phyloP scores from a whole-genome alignment of 2,113 vertebrate species.

The Epinephelus fuscoguttatus region DNA sequence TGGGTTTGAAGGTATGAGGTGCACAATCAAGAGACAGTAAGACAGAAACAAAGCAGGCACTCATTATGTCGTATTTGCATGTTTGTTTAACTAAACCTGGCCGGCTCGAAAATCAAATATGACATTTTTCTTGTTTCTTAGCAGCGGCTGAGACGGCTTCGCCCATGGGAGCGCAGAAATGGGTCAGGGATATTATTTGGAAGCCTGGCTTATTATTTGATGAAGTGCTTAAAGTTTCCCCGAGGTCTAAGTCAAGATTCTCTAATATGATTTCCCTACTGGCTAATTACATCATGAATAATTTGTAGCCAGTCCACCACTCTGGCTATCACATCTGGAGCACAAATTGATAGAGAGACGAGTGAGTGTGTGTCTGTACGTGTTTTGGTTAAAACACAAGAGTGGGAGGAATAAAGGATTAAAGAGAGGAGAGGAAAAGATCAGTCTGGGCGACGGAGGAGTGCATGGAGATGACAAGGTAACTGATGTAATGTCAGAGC shows the following conservation, averaged over 20 bases:
- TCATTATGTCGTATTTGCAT: no score
- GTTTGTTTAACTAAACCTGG: slow-evolving; percentile 17
- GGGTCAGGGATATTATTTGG: slow-evolving; percentile 71
- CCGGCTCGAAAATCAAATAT: slow-evolving; percentile 21
- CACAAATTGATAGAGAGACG: slow-evolving; percentile 32
- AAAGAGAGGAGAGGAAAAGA: slow-evolving; percentile 37
- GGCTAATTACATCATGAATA: slow-evolving; percentile 80
- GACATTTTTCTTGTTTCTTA: not conserved
- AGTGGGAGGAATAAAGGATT: slow-evolving; percentile 42
- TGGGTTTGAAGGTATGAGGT: slow-evolving; percentile 8
- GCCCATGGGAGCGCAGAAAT: slow-evolving; percentile 50
- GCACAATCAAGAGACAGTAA: slow-evolving; percentile 8
- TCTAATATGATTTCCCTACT: slow-evolving; percentile 69
- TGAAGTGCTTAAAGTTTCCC: slow-evolving; percentile 74
- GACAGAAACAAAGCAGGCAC: not conserved
- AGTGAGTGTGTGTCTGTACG: slow-evolving; percentile 6
- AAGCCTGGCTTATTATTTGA: slow-evolving; percentile 64
- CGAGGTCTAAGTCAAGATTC: slow-evolving; percentile 71
- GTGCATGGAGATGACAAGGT: slow-evolving; percentile 64
- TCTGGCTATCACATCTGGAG: slow-evolving; percentile 57
- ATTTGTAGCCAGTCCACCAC: slow-evolving; percentile 66
- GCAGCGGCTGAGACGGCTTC: not conserved
- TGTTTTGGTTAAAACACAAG: slow-evolving; percentile 30
- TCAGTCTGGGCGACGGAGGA: slow-evolving; percentile 56
- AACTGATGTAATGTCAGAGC: slow-evolving; percentile 73